Evolutionary conservation across 2,113 vertebrate genomes (phyloP), one percentile per base, ranked within the genome.

Genomic region (Mesocricetus auratus): DNA sequence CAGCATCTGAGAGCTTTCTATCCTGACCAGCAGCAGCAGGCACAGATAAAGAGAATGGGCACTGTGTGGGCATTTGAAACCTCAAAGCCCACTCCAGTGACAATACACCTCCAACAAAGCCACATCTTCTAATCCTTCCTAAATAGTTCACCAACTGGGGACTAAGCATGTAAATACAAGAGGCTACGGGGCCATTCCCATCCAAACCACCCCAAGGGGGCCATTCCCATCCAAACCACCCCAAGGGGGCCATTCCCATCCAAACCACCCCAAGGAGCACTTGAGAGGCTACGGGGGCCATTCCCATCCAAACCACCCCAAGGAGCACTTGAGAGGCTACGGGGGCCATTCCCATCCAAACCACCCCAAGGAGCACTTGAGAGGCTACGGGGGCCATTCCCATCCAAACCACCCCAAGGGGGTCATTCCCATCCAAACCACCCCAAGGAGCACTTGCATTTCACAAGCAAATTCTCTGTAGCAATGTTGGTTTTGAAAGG

Each of bases 401-500:
- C n/a, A 83, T 83, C 62, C n/a, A 62, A 83, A 83, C n/a, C 39
- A 42, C 81, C 22, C 11, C 22, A 42, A 62, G 17, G 58, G 1
- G n/a, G n/a, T n/a, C n/a, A n/a, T n/a, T n/a, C n/a, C n/a, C n/a
- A n/a, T n/a, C n/a, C n/a, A n/a, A n/a, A n/a, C n/a, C n/a, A n/a
- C n/a, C n/a, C n/a, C n/a, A n/a, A n/a, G n/a, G 7, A 77, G 26
- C 7, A 21, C 77, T 94, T 29, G 64, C 3, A 86, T 94, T 95
- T 96, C 81, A 50, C 31, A 94, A 86, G 66, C 90, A 64, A 89
- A 89, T 93, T 88, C 45, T 45, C 15, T 91, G 73, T 22, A 9
- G n/a, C 53, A 66, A 12, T 78, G 47, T 5, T n/a, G 88, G 75
- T 94, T 95, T 86, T 73, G 62, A 69, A 95, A 73, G 45, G 36